phyloP scores from a whole-genome alignment of 2,113 vertebrate species.

The Pseudorasbora parva region DNA sequence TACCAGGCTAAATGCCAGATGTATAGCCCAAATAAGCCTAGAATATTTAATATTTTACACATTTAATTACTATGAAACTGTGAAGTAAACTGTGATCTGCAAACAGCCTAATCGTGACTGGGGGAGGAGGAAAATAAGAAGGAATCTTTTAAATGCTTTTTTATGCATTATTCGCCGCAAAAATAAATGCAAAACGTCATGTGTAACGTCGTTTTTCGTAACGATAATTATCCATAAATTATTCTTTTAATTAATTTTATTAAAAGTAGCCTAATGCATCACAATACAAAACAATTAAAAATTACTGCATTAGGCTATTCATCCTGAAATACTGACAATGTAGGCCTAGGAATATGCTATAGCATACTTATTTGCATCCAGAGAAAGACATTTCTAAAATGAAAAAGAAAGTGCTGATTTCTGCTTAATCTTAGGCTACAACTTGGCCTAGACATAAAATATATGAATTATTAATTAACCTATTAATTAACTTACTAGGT shows the following conservation, averaged over 20 bases:
- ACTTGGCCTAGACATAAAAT: not conserved
- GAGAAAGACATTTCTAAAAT: not conserved
- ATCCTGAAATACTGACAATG: not conserved
- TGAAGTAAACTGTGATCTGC: not conserved
- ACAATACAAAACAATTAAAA: not conserved
- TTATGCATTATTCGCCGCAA: not conserved
- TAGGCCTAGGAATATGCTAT: not conserved
- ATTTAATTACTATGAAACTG: not conserved
- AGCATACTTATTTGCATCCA: not conserved
- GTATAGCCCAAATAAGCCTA: not conserved
- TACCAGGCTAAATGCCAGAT: not conserved
- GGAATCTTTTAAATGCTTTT: not conserved
- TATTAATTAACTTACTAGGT: not conserved
- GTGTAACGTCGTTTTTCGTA: not conserved
- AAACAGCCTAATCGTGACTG: not conserved
- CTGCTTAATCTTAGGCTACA: too few relatives aligned
- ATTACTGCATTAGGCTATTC: not conserved
- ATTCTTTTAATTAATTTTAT: not conserved
- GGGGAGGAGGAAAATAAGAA: not conserved
- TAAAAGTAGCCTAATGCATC: not conserved
- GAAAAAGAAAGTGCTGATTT: not conserved
- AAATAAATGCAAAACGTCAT: not conserved
- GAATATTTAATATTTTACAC: not conserved
- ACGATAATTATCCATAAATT: not conserved
- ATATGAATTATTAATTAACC: too few relatives aligned